Conservation (phyloP, 1,140 invertebrate species). For the Calephelis virginiensis region DNA sequence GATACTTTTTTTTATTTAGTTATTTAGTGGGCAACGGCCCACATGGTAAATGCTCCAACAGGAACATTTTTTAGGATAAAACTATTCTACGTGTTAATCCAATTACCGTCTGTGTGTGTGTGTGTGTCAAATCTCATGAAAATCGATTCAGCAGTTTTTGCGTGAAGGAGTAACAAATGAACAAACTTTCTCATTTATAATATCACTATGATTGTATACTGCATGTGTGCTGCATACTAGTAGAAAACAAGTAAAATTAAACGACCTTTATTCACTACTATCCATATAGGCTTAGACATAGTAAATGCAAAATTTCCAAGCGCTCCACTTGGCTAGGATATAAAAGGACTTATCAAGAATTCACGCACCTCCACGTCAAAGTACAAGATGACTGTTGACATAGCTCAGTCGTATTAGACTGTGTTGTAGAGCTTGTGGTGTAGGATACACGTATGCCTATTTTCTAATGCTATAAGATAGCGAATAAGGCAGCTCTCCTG, state of each 20-base stretch:
- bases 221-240: not conserved
- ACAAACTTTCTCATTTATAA: not conserved
- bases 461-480: too few species aligned
- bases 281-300: constrained; percentile 3
- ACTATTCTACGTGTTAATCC: too few species aligned
- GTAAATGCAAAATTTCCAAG: constrained; percentile 36
- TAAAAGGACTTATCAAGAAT: constrained; percentile 51
- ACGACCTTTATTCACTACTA: constrained; percentile 1
- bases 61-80: too few species aligned
- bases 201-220: not conserved
- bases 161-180: too few species aligned
- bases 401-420: constrained; percentile 28
- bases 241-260: not conserved
- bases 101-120: too few species aligned
- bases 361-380: constrained; percentile 48
- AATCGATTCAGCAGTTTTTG: too few species aligned
- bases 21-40: too few species aligned
- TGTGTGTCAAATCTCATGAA: too few species aligned
- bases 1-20: too few species aligned
- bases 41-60: too few species aligned
- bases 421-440: not conserved
- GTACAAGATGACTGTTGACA: constrained; percentile 62
- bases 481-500: too few species aligned
- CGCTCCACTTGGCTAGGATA: constrained; percentile 25
- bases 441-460: too few species aligned